Conservation (phyloP, 35 echinoderm and acorn worm species). For the Heliocidaris erythrogramma region DNA sequence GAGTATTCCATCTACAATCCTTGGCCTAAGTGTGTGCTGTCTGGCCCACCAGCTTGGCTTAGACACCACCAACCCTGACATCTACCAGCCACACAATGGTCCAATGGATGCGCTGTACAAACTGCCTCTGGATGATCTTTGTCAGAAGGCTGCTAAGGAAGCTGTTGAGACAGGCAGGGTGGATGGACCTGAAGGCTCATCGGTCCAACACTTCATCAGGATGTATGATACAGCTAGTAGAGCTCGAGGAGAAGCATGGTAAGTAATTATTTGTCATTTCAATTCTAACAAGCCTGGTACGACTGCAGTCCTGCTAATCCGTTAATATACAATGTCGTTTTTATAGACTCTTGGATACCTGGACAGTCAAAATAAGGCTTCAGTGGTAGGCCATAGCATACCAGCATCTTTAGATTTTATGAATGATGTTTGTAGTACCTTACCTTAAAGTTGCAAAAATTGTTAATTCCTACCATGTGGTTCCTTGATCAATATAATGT, state of each 20-base stretch:
- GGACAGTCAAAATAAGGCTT: background rate
- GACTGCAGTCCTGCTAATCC: background rate
- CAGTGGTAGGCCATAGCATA: too few relatives aligned
- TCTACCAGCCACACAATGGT: conserved; percentile 39
- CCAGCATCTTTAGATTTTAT: too few relatives aligned
- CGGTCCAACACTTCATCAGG: conserved; percentile 21
- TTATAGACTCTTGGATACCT: conserved; percentile 44
- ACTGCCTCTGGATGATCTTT: conserved; percentile 66
- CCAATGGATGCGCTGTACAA: conserved; percentile 60
- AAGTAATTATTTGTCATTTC: background rate
- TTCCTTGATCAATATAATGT: too few relatives aligned
- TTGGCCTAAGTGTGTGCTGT: conserved; percentile 64
- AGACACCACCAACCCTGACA: conserved; percentile 40
- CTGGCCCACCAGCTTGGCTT: conserved; percentile 68
- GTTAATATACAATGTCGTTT: background rate
- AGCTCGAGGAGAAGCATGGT: conserved; percentile 42
- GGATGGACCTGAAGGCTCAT: background rate
- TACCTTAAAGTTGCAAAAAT: too few relatives aligned
- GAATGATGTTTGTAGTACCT: too few relatives aligned
- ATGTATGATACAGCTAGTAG: conserved; percentile 43
- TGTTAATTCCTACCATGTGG: too few relatives aligned
- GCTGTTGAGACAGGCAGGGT: conserved; percentile 55
- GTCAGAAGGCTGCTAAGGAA: conserved; percentile 65
- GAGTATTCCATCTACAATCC: conserved; percentile 59
- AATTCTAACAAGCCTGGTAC: background rate